phyloP scores from a whole-genome alignment of 2,113 vertebrate species.

The Promerops cafer region DNA sequence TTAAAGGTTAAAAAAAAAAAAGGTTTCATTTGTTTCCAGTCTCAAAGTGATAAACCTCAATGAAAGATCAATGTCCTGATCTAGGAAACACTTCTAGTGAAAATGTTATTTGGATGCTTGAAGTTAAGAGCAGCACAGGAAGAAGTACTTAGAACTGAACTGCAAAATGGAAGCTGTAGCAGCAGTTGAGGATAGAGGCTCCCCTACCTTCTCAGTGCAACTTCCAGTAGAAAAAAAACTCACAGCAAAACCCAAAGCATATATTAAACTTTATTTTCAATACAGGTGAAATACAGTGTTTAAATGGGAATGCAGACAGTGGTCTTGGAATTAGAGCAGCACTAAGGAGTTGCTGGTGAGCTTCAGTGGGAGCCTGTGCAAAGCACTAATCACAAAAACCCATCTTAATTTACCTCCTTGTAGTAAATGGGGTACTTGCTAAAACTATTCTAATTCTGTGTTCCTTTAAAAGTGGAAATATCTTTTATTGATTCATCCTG shows the following conservation, averaged over 20 bases:
- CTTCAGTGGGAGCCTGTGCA: not conserved
- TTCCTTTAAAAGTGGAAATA: not conserved
- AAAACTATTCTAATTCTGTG: not conserved
- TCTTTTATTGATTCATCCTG: not conserved
- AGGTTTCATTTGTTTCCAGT: not conserved
- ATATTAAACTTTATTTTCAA: not conserved
- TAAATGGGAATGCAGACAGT: not conserved
- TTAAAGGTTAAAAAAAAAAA: not conserved
- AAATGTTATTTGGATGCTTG: not conserved
- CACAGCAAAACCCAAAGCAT: not conserved
- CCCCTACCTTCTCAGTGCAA: not conserved
- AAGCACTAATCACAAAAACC: not conserved
- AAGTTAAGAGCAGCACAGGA: not conserved
- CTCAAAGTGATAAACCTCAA: not conserved
- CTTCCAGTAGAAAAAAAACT: not conserved
- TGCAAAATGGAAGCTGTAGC: rapidly evolving
- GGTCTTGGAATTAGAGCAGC: not conserved
- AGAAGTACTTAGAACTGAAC: not conserved
- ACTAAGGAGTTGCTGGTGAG: not conserved
- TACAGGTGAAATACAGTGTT: not conserved
- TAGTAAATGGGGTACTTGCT: not conserved
- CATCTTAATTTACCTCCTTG: not conserved
- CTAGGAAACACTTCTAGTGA: not conserved
- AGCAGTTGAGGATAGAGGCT: not conserved
- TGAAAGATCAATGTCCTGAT: not conserved